Conservation (phyloP, 2,113 vertebrate genomes). For the Vimba vimba region DNA sequence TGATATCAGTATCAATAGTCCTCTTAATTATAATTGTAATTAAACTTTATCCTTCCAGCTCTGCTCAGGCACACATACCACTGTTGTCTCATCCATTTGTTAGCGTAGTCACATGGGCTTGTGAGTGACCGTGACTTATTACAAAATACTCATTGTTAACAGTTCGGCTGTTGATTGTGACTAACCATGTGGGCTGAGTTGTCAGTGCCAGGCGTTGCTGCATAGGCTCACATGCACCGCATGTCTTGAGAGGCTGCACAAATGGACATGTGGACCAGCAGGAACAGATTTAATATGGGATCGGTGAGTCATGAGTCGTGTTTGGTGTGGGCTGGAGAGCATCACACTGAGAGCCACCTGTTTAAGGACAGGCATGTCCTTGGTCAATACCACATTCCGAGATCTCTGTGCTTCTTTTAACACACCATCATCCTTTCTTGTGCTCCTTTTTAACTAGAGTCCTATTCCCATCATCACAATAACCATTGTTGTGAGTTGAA, state of each 20-base stretch:
- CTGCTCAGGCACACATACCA: slow-evolving; percentile 1
- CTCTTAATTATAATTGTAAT: slow-evolving; percentile 50
- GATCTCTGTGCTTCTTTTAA: neutral
- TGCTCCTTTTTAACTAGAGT: neutral
- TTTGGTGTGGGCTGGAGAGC: slow-evolving; percentile 38
- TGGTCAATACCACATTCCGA: slow-evolving; percentile 19
- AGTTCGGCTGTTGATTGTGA: slow-evolving; percentile 24
- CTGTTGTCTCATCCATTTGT: neutral
- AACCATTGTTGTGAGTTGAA: neutral
- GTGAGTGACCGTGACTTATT: neutral
- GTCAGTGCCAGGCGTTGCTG: slow-evolving; percentile 7
- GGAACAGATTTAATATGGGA: slow-evolving; percentile 45
- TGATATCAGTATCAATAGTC: slow-evolving; percentile 45
- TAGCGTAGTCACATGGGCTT: slow-evolving; percentile 16
- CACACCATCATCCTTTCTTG: neutral
- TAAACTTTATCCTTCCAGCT: slow-evolving; percentile 25
- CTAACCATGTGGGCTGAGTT: slow-evolving; percentile 19
- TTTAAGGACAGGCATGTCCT: slow-evolving; percentile 36
- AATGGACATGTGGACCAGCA: slow-evolving; percentile 9
- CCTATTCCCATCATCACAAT: neutral
- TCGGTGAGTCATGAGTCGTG: slow-evolving; percentile 39
- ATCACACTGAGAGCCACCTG: slow-evolving; percentile 56
- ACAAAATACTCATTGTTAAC: slow-evolving; percentile 32
- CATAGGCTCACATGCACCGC: neutral
- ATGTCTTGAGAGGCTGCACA: neutral